A percentile compares a stretch with the other conserved stretches of the same genome.
Evolutionary conservation across 2,113 vertebrate species (phyloP).

Genomic region (Eretmochelys imbricata): DNA sequence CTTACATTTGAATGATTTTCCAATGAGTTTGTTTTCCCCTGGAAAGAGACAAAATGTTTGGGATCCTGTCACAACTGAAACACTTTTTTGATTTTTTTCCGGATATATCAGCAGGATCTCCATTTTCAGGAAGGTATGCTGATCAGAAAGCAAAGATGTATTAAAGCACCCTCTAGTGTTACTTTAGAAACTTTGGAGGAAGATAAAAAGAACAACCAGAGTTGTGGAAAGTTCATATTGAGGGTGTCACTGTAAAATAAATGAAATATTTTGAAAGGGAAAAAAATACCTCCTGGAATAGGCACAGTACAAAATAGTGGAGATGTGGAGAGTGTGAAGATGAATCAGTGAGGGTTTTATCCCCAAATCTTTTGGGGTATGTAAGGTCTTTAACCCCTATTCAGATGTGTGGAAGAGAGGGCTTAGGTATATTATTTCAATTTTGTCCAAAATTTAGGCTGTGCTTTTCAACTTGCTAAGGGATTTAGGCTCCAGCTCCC

Average conservation of each 20-base stretch:
- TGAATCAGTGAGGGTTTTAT: neutral
- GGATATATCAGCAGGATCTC: neutral
- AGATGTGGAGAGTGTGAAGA: neutral
- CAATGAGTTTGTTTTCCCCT: neutral
- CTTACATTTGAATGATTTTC: neutral
- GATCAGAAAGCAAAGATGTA: neutral
- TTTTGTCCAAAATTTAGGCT: neutral
- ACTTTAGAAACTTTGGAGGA: neutral
- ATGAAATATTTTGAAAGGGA: neutral
- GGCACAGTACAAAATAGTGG: neutral
- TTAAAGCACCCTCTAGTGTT: conserved; percentile 67
- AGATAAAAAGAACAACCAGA: neutral
- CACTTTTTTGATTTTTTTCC: neutral
- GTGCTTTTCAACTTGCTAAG: neutral
- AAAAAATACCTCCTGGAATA: neutral
- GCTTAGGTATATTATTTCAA: neutral
- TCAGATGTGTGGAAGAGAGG: neutral
- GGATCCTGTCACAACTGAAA: neutral
- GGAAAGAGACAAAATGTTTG: neutral
- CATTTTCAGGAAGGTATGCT: neutral
- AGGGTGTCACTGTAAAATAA: neutral
- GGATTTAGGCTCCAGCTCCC: neutral
- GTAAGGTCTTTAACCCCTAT: neutral
- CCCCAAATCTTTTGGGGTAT: neutral
- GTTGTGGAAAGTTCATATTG: neutral